Conservation (phyloP, 1,140 invertebrate species). For the Elymnias hypermnestra region DNA sequence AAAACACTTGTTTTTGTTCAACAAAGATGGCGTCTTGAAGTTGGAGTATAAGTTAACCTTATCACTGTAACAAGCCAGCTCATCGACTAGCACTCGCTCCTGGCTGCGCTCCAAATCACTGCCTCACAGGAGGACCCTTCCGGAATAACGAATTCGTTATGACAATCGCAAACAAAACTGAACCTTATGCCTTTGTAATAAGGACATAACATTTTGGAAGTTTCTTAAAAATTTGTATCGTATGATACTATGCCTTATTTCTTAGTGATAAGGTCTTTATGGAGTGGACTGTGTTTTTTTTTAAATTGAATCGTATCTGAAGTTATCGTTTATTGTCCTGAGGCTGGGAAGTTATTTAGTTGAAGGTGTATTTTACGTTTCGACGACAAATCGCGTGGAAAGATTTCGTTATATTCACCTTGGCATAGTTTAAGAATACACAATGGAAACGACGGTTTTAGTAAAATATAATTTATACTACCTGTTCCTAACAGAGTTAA, state of each 20-base stretch:
- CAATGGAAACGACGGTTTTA: no score
- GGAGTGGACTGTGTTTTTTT: background rate
- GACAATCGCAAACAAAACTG: constrained; percentile 3
- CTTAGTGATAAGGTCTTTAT: constrained; percentile 3
- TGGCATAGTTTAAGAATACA: background rate
- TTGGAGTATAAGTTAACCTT: constrained; percentile 6
- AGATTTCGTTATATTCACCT: constrained; percentile 13
- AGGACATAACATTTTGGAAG: no score
- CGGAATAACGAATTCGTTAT: constrained; percentile 15
- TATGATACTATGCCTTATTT: no score
- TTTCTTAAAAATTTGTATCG: no score
- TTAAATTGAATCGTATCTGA: constrained; percentile 16
- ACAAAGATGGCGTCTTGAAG: background rate
- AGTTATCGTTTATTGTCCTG: constrained; percentile 20
- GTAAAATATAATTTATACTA: no score
- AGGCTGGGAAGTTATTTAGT: constrained; percentile 19
- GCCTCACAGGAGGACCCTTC: constrained; percentile 15
- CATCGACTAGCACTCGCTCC: constrained; percentile 13
- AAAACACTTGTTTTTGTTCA: no score
- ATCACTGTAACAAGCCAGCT: constrained; percentile 11
- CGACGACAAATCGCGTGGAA: constrained; percentile 17
- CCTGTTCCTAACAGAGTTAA: no score
- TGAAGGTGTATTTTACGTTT: constrained; percentile 18
- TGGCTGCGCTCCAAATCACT: constrained; percentile 20
- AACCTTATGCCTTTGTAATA: constrained; percentile 7